Conservation (phyloP, 2,888 invertebrate genomes). For the Congeria kusceri region DNA sequence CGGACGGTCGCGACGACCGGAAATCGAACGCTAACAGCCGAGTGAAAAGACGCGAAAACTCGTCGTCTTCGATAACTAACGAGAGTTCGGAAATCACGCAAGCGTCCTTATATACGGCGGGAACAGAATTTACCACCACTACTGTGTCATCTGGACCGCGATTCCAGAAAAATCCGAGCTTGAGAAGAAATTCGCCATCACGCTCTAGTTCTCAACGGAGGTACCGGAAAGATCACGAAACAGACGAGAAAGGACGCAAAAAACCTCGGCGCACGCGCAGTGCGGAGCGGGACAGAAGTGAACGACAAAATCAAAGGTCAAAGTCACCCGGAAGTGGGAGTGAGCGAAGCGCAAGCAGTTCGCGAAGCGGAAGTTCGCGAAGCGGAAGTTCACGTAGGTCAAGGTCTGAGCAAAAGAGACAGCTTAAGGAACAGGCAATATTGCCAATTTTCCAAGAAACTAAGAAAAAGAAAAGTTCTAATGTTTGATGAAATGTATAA, state of each 20-base stretch:
- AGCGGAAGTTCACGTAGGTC: conserved; percentile 39
- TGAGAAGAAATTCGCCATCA: conserved; percentile 58
- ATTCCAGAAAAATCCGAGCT: conserved; percentile 55
- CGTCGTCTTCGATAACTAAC: conserved; percentile 50
- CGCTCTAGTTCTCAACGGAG: conserved; percentile 62
- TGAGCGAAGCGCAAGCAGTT: conserved; percentile 14
- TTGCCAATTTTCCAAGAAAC: conserved; percentile 53
- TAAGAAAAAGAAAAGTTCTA: conserved; percentile 44
- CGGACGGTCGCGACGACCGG: conserved; percentile 32
- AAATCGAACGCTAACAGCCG: conserved; percentile 22
- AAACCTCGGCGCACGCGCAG: conserved; percentile 53
- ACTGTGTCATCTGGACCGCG: conserved; percentile 42
- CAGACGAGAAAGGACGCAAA: conserved; percentile 47
- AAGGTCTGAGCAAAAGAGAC: conserved; percentile 38
- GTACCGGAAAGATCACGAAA: conserved; percentile 55
- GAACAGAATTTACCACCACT: conserved; percentile 54
- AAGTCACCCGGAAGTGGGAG: conserved; percentile 32
- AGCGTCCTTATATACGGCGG: conserved; percentile 51
- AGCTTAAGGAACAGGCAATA: conserved; percentile 56
- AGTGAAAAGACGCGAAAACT: conserved; percentile 41
- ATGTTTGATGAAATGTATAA: conserved; percentile 24
- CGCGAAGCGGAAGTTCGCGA: conserved; percentile 15
- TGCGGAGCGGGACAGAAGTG: conserved; percentile 36
- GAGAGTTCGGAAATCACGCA: conserved; percentile 50
- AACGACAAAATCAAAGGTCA: conserved; percentile 38